Evolutionary conservation across 37 sponge, comb jelly and placozoan genomes (phyloP).

Genomic region (Hexactinellida sp.): DNA sequence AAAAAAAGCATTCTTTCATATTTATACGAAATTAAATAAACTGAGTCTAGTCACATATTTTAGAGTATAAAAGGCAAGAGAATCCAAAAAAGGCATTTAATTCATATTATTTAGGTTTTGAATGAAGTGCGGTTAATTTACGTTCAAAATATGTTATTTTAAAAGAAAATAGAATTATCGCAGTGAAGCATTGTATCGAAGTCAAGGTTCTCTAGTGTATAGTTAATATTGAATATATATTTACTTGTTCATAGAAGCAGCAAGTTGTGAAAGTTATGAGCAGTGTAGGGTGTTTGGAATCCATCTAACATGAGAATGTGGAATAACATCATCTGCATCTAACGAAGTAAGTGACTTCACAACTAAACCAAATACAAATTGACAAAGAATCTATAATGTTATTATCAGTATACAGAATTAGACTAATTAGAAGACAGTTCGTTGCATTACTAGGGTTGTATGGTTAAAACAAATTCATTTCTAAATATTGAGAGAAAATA

Average conservation of each 20-base stretch:
- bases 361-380: too few relatives aligned
- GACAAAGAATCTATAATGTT: too few relatives aligned
- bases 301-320: constrained; percentile 7
- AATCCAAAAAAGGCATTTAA: background rate
- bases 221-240: background rate
- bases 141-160: background rate
- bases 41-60: background rate
- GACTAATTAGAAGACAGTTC: background rate
- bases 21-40: background rate
- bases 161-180: background rate
- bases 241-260: constrained; percentile 18
- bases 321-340: background rate
- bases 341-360: too few relatives aligned
- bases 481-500: background rate
- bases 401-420: background rate
- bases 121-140: background rate
- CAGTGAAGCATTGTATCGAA: background rate
- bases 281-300: constrained; percentile 17
- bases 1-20: background rate
- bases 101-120: background rate
- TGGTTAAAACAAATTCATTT: background rate
- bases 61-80: background rate
- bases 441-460: background rate
- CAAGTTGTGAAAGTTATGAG: constrained; percentile 6
- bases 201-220: background rate